phyloP scores from a whole-genome alignment of 2,113 vertebrate species.

The Nanorana parkeri region DNA sequence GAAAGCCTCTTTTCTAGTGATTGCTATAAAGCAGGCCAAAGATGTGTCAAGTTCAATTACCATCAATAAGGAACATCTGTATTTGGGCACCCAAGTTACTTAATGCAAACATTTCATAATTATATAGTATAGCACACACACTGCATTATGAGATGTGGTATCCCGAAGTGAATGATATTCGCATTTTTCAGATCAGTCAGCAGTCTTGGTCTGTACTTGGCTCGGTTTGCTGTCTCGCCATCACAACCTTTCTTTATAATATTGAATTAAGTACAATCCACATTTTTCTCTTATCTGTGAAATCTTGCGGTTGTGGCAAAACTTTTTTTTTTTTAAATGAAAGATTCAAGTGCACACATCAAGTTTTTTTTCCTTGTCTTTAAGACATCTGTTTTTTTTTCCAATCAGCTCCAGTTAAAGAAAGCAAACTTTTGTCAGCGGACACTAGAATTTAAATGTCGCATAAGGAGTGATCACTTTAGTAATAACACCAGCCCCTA shows the following conservation, averaged over 20 bases:
- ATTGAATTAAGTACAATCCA: conserved; percentile 80
- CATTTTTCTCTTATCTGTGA: conserved; percentile 80
- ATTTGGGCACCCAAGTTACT: conserved; percentile 78
- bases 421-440: conserved; percentile 6
- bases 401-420: conserved; percentile 24
- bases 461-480: background rate
- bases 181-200: conserved; percentile 81
- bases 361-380: conserved; percentile 60
- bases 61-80: conserved; percentile 83
- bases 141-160: conserved; percentile 77
- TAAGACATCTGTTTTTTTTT: conserved; percentile 71
- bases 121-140: conserved; percentile 74
- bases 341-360: conserved; percentile 79
- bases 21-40: conserved; percentile 78
- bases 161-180: conserved; percentile 80
- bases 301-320: conserved; percentile 78
- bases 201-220: conserved; percentile 76
- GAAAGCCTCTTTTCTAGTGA: conserved; percentile 68
- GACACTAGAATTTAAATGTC: background rate
- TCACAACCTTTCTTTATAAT: conserved; percentile 77
- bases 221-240: conserved; percentile 69
- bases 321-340: conserved; percentile 76
- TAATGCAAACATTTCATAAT: conserved; percentile 82
- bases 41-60: conserved; percentile 82
- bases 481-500: background rate